Percentiles rank a stretch among this genome's conserved stretches.
phyloP scores from a whole-genome alignment of 2,888 invertebrate species.

The Lepidonotus clava region DNA sequence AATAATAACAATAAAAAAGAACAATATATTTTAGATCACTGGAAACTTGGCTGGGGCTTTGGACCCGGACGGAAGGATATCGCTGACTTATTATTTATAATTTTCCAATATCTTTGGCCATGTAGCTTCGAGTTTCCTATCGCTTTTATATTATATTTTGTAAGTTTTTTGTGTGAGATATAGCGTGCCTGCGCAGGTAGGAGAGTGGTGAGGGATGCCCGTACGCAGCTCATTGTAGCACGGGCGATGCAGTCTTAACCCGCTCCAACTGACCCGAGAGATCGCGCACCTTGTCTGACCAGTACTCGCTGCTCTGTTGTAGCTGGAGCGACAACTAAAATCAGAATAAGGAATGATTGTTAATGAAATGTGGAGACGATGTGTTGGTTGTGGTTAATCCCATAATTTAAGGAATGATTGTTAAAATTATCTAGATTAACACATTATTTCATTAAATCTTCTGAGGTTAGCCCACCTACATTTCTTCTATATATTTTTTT shows the following conservation, averaged over 20 bases:
- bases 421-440: no score
- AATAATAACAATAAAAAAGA: not conserved
- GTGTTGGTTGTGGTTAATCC: no score
- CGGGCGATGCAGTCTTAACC: slow-evolving; percentile 8
- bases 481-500: no score
- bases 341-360: no score
- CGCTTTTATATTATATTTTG: not conserved
- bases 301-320: slow-evolving; percentile 79
- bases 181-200: not conserved
- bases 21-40: not conserved
- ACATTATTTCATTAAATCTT: no score
- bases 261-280: slow-evolving; percentile 63
- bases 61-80: not conserved
- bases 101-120: not conserved
- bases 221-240: not conserved
- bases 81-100: not conserved
- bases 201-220: no score
- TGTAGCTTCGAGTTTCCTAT: not conserved
- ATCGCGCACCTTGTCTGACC: slow-evolving; percentile 78
- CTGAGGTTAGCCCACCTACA: no score
- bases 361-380: no score
- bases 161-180: not conserved
- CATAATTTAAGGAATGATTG: no score
- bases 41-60: not conserved
- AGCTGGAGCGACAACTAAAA: slow-evolving; percentile 78